Base-by-base conservation (phyloP, 2,888 invertebrate species). In the Hipparchia sbordonii region DNA sequence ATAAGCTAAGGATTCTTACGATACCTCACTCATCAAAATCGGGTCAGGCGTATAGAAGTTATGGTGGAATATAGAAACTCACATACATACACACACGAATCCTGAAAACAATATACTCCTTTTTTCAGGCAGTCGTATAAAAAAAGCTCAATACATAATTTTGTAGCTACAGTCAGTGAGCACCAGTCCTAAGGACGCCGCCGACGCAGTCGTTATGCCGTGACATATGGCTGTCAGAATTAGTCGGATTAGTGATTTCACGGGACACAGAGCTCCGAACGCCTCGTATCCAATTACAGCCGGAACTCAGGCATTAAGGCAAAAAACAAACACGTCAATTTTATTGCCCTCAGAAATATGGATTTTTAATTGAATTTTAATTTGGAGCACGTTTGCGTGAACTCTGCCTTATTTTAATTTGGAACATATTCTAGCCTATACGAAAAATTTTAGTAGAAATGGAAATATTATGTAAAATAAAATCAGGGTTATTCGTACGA, bases 201-300 rank as follows among this genome's bases (percentile, higher is more conserved):
- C 85, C 85, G 80, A 82, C 84, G 81, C 81, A 79, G 85, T 91
- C 90, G 90, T 93, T 93, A 92, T 83, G 77, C 81, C 86, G 86
- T 92, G 92, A 93, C 93, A 93, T 93, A 93, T 92, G 92, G 92
- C 89, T 92, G 93, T 92, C 93, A 92, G 89, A 93, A 93, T 93
- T 93, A 93, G 92, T 87, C 87, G 90, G 92, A 93, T 93, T 93
- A 93, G 92, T 92, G 90, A 93, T 93, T 93, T 92, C 89, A 92
- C 91, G 92, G 92, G 84, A 88, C 85, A 92, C 91, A 92, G 91
- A 83, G 89, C 85, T 83, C 86, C 80, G 80, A 86, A 83, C 87
- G 85, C 81, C 86, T 84, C 85, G 92, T 82, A 88, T 92, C 92
- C 92, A 93, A 93, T 93, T 93, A 93, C 88, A 84, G 82, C 86